These are phyloP conservation scores for Aleiodes leptofemur DNA, from an alignment of 2,888 invertebrate genomes.

Conservation along the genomic window DNA sequence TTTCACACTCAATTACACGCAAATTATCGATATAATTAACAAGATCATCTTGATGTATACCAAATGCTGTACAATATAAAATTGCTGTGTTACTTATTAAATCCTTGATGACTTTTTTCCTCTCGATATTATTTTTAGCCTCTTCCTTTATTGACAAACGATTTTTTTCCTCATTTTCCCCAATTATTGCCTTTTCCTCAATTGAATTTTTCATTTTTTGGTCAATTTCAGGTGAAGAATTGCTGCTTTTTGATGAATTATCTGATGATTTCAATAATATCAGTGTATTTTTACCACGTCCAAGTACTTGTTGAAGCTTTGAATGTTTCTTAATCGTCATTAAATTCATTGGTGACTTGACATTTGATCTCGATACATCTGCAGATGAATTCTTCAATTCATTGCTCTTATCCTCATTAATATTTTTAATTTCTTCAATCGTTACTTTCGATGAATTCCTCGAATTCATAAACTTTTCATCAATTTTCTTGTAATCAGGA, in stretches of 20 bases:
- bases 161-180: slow-evolving; percentile 25
- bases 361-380: not conserved
- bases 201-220: slow-evolving; percentile 16
- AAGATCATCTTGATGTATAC: slow-evolving; percentile 67
- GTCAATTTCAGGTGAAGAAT: slow-evolving; percentile 27
- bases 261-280: slow-evolving; percentile 61
- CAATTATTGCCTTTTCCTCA: slow-evolving; percentile 3
- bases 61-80: slow-evolving; percentile 70
- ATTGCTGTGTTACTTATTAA: slow-evolving; percentile 69
- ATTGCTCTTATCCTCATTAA: not conserved
- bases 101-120: slow-evolving; percentile 59
- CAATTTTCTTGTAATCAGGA: slow-evolving; percentile 56
- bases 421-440: not conserved
- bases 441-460: not conserved
- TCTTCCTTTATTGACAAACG: not conserved
- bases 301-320: slow-evolving; percentile 58
- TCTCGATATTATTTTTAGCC: slow-evolving; percentile 37
- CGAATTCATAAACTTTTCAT: slow-evolving; percentile 42
- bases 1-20: slow-evolving; percentile 62
- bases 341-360: slow-evolving; percentile 29
- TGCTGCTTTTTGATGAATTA: slow-evolving; percentile 39
- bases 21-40: slow-evolving; percentile 67
- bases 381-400: not conserved
- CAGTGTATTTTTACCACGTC: slow-evolving; percentile 54
- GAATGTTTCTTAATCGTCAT: slow-evolving; percentile 44